Evolutionary conservation across 2,113 vertebrate species (phyloP).

Genomic region (Zosterops borbonicus): DNA sequence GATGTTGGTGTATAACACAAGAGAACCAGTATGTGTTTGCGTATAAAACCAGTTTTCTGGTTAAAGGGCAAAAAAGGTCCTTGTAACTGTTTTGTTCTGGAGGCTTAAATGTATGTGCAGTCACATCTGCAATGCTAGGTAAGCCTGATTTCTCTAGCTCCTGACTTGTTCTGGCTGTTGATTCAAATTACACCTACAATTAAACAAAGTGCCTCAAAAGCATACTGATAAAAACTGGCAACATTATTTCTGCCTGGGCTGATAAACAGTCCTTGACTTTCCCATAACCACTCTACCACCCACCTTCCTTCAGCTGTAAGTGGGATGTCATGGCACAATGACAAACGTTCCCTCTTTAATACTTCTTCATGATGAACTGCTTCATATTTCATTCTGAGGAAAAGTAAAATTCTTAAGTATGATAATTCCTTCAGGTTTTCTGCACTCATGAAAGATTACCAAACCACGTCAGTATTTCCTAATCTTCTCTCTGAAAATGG

Average conservation of each 20-base stretch:
- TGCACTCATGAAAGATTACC: neutral
- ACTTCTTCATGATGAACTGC: neutral
- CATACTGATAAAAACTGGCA: constrained; percentile 9
- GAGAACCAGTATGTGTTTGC: neutral
- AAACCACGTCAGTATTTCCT: neutral
- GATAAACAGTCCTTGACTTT: constrained; percentile 32
- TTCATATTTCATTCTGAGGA: neutral
- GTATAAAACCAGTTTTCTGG: neutral
- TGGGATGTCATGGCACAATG: constrained; percentile 36
- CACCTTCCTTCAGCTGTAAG: neutral
- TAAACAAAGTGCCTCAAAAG: constrained; percentile 4
- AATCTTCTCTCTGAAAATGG: neutral
- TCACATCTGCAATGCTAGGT: neutral
- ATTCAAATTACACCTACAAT: neutral
- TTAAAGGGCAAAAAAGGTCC: neutral
- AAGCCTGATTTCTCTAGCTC: neutral
- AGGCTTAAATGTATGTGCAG: neutral
- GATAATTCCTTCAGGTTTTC: neutral
- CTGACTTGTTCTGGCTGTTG: neutral
- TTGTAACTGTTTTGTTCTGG: neutral
- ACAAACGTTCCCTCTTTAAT: neutral
- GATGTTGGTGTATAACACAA: neutral
- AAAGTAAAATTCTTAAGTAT: neutral
- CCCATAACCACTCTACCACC: neutral
- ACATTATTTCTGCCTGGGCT: constrained; percentile 12